These are phyloP conservation scores for Epizoanthus ramosus DNA, from an alignment of 92 coral and sea anemone genomes.

Conservation along the genomic window DNA sequence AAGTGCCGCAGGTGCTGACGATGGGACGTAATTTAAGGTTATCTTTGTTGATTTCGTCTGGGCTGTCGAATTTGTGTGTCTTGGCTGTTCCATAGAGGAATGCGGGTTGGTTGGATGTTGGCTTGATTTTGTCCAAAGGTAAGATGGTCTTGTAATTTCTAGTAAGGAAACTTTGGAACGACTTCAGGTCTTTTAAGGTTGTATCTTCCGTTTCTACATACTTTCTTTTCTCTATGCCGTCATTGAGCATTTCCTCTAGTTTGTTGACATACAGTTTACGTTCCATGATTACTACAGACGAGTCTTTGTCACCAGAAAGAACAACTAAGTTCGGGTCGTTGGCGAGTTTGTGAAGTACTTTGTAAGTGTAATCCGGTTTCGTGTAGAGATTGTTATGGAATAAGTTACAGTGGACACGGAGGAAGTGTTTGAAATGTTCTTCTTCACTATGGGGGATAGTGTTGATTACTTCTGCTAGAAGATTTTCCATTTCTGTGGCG, in stretches of 20 bases:
- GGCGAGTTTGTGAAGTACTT: constrained; percentile 47
- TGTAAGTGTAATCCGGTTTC: constrained; percentile 32
- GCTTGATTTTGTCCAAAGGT: constrained; percentile 37
- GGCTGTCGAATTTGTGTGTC: neutral
- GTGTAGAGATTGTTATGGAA: constrained; percentile 24
- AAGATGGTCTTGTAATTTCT: constrained; percentile 37
- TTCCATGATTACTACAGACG: constrained; percentile 50
- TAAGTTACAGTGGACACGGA: constrained; percentile 30
- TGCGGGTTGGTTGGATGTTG: constrained; percentile 5
- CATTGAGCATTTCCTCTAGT: constrained; percentile 43
- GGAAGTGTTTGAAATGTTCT: constrained; percentile 47
- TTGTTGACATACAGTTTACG: constrained; percentile 22
- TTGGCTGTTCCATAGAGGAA: constrained; percentile 37
- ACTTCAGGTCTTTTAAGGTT: constrained; percentile 36
- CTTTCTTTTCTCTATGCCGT: constrained; percentile 40
- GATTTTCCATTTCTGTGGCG: constrained; percentile 22
- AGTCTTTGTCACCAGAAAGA: constrained; percentile 54
- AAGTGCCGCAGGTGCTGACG: too few species aligned
- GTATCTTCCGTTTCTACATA: constrained; percentile 40
- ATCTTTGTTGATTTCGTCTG: too few species aligned
- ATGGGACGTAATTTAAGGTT: too few species aligned
- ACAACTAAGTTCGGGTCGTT: constrained; percentile 29
- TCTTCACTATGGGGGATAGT: neutral
- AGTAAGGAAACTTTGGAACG: constrained; percentile 43
- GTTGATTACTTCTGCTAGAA: constrained; percentile 4